Base-by-base conservation (phyloP, 2,888 invertebrate genomes). In the Geotrupes spiniger region DNA sequence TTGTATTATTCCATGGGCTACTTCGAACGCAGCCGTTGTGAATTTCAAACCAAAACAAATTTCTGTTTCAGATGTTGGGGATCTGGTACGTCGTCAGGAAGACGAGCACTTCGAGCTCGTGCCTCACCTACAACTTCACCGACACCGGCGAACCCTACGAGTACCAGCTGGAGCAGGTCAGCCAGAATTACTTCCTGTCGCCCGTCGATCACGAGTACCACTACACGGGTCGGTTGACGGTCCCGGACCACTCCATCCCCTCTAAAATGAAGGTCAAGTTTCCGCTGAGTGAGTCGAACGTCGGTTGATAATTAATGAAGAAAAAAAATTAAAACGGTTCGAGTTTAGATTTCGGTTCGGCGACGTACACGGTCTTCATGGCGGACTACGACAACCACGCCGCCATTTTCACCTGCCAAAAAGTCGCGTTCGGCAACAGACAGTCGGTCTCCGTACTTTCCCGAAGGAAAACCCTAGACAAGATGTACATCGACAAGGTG, bases 61-160 rank as follows among this genome's bases (percentile, higher is more conserved):
- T 21, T 21, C n/a, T n/a, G 15, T 65, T 74, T 39, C 72, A 90
- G 89, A 78, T 90, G 71, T 71, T 89, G 48, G 90, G 90, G 0
- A 71, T 84, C 10, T 91, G 90, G 90, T 87, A 85, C 70, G 89
- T 85, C 9, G 80, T 90, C 28, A 86, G 89, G 71, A 90, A 90
- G 72, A 89, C 89, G 1, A 85, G 87, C 4, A 90, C 89, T 0
- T 87, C 85, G 0, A 89, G 89, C 45, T 79, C 82, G 60, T 91
- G 90, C 71, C 80, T 90, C 62, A 82, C 82, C 1, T 89, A 90
- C 71, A 89, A 89, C 74, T 87, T 87, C 72, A 86, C 85, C 0
- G 75, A 74, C 54, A 81, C 82, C 0, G 78, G 79, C 1, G 87
- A 87, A 64, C 87, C 87, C 0, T 81, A 81, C 9, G 78, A 81